These are phyloP conservation scores for Pao palembangensis DNA, from an alignment of 2,113 vertebrate genomes.

Conservation along the genomic window DNA sequence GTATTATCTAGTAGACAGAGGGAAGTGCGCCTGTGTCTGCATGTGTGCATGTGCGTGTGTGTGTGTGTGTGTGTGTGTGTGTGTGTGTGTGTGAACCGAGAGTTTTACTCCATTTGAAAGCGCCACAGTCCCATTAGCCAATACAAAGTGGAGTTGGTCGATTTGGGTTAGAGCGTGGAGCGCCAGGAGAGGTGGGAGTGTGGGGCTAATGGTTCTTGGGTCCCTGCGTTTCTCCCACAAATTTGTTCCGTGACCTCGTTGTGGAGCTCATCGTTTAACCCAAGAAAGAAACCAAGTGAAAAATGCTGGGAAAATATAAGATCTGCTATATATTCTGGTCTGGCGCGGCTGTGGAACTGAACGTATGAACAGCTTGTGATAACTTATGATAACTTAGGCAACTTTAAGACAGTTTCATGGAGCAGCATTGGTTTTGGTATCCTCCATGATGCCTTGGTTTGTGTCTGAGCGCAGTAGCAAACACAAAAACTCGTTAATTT, in stretches of 20 bases:
- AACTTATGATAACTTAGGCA: too few species aligned
- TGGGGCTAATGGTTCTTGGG: conserved; percentile 59
- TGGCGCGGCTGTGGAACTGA: too few species aligned
- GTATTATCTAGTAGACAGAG: conserved; percentile 71
- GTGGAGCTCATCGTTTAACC: conserved; percentile 67
- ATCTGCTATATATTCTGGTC: conserved; percentile 17
- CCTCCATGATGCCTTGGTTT: too few species aligned
- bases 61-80: conserved; percentile 22
- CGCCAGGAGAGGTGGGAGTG: conserved; percentile 57
- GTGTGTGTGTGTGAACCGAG: conserved; percentile 48
- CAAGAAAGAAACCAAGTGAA: conserved; percentile 27
- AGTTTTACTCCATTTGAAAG: conserved; percentile 58
- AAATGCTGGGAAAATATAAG: conserved; percentile 34
- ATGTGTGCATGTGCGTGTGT: conserved; percentile 21
- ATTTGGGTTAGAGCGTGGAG: conserved; percentile 67
- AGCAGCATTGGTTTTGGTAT: too few species aligned
- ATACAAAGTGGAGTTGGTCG: conserved; percentile 60
- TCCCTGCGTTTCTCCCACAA: conserved; percentile 57
- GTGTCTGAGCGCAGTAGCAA: too few species aligned
- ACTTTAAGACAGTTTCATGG: too few species aligned
- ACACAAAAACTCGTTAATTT: too few species aligned
- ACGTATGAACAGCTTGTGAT: too few species aligned
- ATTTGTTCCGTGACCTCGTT: conserved; percentile 64
- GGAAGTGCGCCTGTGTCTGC: conserved; percentile 18
- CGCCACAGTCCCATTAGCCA: conserved; percentile 65